phyloP scores from a whole-genome alignment of 1,140 invertebrate species.

The Microplitis mediator region DNA sequence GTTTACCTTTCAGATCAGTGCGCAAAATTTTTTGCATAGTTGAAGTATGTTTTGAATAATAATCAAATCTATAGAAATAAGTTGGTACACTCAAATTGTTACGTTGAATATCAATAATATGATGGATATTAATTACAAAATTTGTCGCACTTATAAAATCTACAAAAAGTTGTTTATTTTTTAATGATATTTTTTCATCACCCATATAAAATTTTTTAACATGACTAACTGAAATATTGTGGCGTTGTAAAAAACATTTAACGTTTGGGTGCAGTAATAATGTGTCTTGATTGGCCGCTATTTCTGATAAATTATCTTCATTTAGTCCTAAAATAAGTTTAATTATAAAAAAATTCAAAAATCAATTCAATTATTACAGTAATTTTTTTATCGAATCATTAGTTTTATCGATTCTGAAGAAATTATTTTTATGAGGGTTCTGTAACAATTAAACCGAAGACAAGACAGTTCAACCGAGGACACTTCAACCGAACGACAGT shows the following conservation, averaged over 20 bases:
- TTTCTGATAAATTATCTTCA: too few species aligned
- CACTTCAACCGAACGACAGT: too few species aligned
- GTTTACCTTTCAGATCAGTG: neutral
- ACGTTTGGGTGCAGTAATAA: too few species aligned
- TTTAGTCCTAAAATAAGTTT: too few species aligned
- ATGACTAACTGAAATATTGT: slow-evolving; percentile 47
- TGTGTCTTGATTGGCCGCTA: too few species aligned
- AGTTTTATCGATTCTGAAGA: too few species aligned
- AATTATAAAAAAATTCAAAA: too few species aligned
- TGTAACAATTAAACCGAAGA: too few species aligned
- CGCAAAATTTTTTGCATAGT: slow-evolving; percentile 7
- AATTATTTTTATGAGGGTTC: too few species aligned
- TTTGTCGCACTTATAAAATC: slow-evolving; percentile 5
- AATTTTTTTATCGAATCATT: too few species aligned
- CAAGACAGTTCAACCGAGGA: too few species aligned
- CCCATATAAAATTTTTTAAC: slow-evolving; percentile 57
- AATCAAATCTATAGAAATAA: slow-evolving; percentile 64
- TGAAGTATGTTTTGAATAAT: slow-evolving; percentile 33
- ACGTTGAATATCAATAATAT: slow-evolving; percentile 47
- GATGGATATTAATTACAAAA: slow-evolving; percentile 22
- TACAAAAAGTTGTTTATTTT: neutral
- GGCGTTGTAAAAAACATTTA: neutral
- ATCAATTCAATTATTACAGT: too few species aligned
- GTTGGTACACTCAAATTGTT: slow-evolving; percentile 46
- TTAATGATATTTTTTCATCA: slow-evolving; percentile 10